Evolutionary conservation across 2,113 vertebrate genomes (phyloP), one percentile per base, ranked within the genome.

Genomic region (Xiphophorus hellerii): DNA sequence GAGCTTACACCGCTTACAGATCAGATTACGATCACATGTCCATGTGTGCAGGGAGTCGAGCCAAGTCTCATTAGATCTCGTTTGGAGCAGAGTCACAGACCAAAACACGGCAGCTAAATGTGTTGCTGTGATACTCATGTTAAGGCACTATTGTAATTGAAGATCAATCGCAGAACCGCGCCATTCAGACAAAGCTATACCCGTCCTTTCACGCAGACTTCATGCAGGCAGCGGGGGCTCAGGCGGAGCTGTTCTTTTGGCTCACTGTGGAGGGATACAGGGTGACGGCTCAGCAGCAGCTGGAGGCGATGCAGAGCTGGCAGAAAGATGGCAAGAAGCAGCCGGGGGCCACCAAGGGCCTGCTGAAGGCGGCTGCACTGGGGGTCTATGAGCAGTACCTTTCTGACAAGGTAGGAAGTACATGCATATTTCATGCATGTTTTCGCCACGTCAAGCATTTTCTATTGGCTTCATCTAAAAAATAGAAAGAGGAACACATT

Each of bases 161-260:
- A 20, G 44, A 20, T 48, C 15, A 20, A 20, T 17, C 1, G 17
- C 44, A 48, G 5, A 20, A 5, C 14, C 1, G 35, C 14, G 17
- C n/a, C 37, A 25, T 67, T 39, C 31, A 28, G 31, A 71, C 66
- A 30, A 66, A 64, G 35, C 30, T 63, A 9, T 35, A 27, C 73
- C 60, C 74, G 62, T 67, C 0, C 48, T 61, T 82, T n/a, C 35
- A 30, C 83, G 14, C 87, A 99, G 98, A 99, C 96, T 99, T 96
- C 90, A 99, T 99, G 98, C 98, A 98, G 94, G 96, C 95, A 72
- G 97, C 96, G 51, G 98, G 97, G 72, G 98, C 97, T 65, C 98
- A 99, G 91, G 97, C 98, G 4, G 96, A 98, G 92, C 96, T 99
- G 75, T 99, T 99, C 92, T 99, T 99, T 93, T 99, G 98, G 98